Percentiles rank a stretch among this genome's conserved stretches.
Conservation (phyloP, 2,888 invertebrate genomes). For the Phorcus lineatus region DNA sequence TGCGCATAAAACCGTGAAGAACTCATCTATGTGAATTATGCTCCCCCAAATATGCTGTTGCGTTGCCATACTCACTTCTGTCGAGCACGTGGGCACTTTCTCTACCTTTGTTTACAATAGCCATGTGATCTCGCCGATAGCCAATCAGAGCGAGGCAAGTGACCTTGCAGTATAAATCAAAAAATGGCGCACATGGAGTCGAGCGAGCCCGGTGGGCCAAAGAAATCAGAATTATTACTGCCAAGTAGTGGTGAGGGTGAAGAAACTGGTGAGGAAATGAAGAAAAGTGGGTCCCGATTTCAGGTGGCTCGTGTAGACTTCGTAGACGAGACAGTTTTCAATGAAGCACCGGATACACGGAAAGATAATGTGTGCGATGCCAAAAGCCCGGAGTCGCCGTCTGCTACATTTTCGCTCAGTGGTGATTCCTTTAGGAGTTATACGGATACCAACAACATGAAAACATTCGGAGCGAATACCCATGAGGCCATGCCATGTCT, state of each 20-base stretch:
- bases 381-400: constrained; percentile 41
- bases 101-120: background rate
- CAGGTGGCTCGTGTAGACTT: constrained; percentile 67
- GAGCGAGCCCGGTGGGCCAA: background rate
- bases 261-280: constrained; percentile 38
- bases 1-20: too few species aligned
- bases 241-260: constrained; percentile 32
- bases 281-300: constrained; percentile 59
- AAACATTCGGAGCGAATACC: constrained; percentile 64
- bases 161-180: constrained; percentile 15
- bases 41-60: too few species aligned
- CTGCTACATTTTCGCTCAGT: constrained; percentile 40
- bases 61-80: background rate
- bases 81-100: background rate
- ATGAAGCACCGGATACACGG: background rate
- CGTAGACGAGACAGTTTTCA: constrained; percentile 40
- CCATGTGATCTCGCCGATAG: background rate
- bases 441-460: constrained; percentile 35
- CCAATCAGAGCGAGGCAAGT: constrained; percentile 9
- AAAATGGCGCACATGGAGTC: constrained; percentile 40
- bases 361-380: constrained; percentile 19
- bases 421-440: constrained; percentile 39
- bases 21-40: too few species aligned
- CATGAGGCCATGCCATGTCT: constrained; percentile 66
- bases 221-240: background rate